Conservation (phyloP, 1,140 invertebrate species). For the Drosophila prosaltans region DNA sequence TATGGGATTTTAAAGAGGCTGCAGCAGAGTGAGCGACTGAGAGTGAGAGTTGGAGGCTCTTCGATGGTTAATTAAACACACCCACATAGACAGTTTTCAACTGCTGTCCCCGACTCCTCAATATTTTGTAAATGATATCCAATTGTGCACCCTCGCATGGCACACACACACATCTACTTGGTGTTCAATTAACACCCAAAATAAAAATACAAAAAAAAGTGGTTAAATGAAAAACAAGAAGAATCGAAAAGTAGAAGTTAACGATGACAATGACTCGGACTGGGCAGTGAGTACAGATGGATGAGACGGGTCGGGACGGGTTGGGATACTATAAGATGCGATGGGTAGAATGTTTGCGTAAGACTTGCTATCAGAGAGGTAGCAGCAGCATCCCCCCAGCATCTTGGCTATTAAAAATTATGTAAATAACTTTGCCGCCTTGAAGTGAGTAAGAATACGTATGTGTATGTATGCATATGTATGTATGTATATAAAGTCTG, state of each 20-base stretch:
- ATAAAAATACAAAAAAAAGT: conserved; percentile 13
- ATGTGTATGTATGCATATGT: no score
- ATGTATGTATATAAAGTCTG: conserved; percentile 56
- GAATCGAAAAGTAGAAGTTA: conserved; percentile 8
- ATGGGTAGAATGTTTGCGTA: conserved; percentile 7
- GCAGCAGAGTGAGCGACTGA: background rate
- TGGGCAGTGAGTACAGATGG: background rate
- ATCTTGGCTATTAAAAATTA: conserved; percentile 73
- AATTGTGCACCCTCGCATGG: conserved; percentile 37
- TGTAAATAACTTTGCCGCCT: conserved; percentile 61
- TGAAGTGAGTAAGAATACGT: conserved; percentile 31
- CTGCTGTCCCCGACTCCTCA: background rate
- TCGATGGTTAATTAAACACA: conserved; percentile 63
- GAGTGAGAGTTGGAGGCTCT: conserved; percentile 22
- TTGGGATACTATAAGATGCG: no score
- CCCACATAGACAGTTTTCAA: conserved; percentile 55
- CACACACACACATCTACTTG: background rate
- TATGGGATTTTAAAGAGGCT: conserved; percentile 8
- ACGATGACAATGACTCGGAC: background rate
- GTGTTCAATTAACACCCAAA: conserved; percentile 56
- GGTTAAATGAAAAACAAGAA: conserved; percentile 6
- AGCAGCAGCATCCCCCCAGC: background rate
- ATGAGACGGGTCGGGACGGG: background rate
- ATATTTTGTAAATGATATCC: conserved; percentile 42
- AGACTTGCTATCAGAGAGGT: conserved; percentile 5